Conservation (phyloP, 2,888 invertebrate genomes). For the Dynastes maya region DNA sequence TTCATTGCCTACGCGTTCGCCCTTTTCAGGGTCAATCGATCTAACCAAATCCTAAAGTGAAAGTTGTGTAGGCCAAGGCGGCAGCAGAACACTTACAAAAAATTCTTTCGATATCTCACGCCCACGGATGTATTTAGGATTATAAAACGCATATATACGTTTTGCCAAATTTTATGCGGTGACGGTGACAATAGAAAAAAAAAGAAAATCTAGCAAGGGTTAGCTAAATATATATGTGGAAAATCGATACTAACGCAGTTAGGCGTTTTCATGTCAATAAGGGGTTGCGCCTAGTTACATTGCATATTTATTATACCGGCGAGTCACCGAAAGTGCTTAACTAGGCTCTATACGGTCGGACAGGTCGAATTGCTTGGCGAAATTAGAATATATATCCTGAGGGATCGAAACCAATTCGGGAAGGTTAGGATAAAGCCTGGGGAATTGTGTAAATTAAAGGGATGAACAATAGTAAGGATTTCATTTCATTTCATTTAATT, state of each 20-base stretch:
- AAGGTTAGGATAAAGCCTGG: background rate
- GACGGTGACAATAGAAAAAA: background rate
- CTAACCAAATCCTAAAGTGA: background rate
- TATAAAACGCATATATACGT: background rate
- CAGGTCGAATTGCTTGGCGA: background rate
- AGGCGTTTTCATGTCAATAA: background rate
- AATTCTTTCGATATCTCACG: background rate
- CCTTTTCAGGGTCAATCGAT: slow-evolving; percentile 1
- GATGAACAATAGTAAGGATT: background rate
- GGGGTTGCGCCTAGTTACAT: background rate
- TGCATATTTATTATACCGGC: background rate
- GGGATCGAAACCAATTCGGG: background rate
- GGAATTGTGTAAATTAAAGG: background rate
- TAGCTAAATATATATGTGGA: background rate
- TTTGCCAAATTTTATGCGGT: background rate
- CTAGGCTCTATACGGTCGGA: background rate
- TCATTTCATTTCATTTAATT: no score
- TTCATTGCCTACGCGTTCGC: background rate
- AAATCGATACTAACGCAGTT: background rate
- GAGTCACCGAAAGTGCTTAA: background rate
- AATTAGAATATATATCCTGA: background rate
- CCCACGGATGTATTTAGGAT: background rate
- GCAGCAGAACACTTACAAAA: background rate
- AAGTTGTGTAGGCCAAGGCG: background rate
- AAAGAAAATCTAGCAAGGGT: background rate